A percentile compares a stretch with the other conserved stretches of the same genome.
phyloP scores from a whole-genome alignment of 2,888 invertebrate species.

The Blastobasis adustella region DNA sequence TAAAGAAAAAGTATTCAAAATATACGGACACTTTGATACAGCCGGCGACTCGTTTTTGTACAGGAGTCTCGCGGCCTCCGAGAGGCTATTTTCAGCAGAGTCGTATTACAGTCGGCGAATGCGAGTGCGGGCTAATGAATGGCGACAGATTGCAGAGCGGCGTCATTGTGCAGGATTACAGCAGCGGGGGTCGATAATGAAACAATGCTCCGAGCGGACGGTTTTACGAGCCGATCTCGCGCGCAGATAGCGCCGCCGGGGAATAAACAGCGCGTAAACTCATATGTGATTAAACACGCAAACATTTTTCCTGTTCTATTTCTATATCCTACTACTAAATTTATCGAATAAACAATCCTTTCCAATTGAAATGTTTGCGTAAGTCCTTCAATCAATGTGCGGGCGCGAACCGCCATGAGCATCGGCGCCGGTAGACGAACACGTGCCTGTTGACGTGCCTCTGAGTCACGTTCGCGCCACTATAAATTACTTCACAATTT shows the following conservation, averaged over 20 bases:
- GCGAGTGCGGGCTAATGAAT: slow-evolving; percentile 38
- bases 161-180: slow-evolving; percentile 44
- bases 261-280: slow-evolving; percentile 54
- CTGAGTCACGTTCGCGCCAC: slow-evolving; percentile 25
- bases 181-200: slow-evolving; percentile 43
- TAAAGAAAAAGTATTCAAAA: neutral
- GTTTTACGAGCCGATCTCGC: slow-evolving; percentile 51
- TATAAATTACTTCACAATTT: slow-evolving; percentile 18
- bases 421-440: slow-evolving; percentile 12
- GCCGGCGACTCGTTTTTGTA: no score
- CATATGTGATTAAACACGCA: slow-evolving; percentile 30
- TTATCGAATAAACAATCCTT: slow-evolving; percentile 1
- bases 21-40: no score
- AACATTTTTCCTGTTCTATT: slow-evolving; percentile 12
- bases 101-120: slow-evolving; percentile 30
- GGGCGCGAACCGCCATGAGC: slow-evolving; percentile 5
- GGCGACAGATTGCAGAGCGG: slow-evolving; percentile 41
- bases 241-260: slow-evolving; percentile 38
- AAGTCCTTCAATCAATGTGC: slow-evolving; percentile 3
- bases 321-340: neutral
- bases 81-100: slow-evolving; percentile 11
- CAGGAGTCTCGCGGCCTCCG: neutral
- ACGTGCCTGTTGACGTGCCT: slow-evolving; percentile 22
- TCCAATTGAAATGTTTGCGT: slow-evolving; percentile 5
- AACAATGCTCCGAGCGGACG: slow-evolving; percentile 46